Conservation (phyloP, 1,140 invertebrate species). For the Akabosia matsudoensis region DNA sequence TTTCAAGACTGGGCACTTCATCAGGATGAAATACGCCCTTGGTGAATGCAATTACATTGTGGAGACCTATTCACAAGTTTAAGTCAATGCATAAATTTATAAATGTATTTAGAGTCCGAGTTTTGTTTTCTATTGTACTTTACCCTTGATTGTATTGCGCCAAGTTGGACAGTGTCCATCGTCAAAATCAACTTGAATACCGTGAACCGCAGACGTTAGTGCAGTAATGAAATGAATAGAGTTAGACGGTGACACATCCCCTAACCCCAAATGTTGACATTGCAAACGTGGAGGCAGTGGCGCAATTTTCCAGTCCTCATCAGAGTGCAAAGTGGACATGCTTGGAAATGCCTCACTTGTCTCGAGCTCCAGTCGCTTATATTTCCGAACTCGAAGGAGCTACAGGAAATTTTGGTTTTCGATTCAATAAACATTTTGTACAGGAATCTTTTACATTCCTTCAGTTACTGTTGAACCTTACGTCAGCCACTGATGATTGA, state of each 20-base stretch:
- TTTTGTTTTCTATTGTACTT: no score
- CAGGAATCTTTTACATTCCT: no score
- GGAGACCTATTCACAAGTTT: constrained; percentile 55
- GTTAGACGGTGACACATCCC: constrained; percentile 61
- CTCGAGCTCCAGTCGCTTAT: constrained; percentile 27
- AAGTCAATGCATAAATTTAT: no score
- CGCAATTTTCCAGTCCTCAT: constrained; percentile 55
- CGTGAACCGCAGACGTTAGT: constrained; percentile 50
- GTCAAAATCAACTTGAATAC: constrained; percentile 62
- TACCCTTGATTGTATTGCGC: constrained; percentile 60
- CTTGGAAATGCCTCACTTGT: constrained; percentile 31
- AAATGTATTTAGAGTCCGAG: no score
- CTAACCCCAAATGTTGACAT: constrained; percentile 59
- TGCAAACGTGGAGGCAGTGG: constrained; percentile 54
- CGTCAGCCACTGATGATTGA: constrained; percentile 34
- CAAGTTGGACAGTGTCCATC: constrained; percentile 72
- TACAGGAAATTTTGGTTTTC: no score
- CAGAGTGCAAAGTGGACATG: constrained; percentile 16
- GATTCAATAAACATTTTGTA: no score
- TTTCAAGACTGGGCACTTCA: constrained; percentile 54
- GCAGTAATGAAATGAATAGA: constrained; percentile 57
- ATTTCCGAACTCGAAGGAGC: constrained; percentile 27
- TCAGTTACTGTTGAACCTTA: no score
- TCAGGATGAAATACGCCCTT: constrained; percentile 45
- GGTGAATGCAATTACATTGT: constrained; percentile 62